These are phyloP conservation scores for Rhinopomastus cyanomelas DNA, from an alignment of 2,113 vertebrate genomes.

Conservation along the genomic window DNA sequence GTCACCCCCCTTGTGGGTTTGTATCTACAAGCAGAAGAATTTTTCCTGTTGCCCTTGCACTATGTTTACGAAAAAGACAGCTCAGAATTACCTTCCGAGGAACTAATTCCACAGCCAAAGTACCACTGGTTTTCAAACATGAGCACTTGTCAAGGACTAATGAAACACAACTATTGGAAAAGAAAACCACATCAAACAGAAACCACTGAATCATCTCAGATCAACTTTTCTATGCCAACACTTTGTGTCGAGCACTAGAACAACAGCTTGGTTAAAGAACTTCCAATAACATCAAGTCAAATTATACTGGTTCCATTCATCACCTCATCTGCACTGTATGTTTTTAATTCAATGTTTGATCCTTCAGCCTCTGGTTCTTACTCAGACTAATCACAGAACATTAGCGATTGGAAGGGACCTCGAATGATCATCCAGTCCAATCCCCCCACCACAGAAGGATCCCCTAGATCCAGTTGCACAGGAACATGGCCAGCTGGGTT, in stretches of 20 bases:
- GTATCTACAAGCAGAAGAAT: neutral
- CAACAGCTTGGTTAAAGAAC: neutral
- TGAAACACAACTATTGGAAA: neutral
- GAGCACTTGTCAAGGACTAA: neutral
- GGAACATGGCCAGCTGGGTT: no score
- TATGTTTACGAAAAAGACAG: neutral
- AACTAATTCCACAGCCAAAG: neutral
- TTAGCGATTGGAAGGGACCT: no score
- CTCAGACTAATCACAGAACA: no score
- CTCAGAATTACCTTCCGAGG: neutral
- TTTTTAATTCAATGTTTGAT: neutral
- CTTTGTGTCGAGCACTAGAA: neutral
- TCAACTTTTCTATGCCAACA: neutral
- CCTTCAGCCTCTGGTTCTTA: neutral
- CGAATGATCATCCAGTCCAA: no score
- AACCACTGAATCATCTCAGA: neutral
- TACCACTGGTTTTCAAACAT: neutral
- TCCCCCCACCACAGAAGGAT: no score
- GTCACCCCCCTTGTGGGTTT: neutral
- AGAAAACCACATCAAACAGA: neutral
- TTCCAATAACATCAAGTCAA: neutral
- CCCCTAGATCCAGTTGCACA: no score
- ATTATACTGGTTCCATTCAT: neutral
- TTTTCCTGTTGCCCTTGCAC: neutral
- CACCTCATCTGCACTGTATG: neutral